Percentiles rank a stretch among this genome's conserved stretches.
Evolutionary conservation across 2,113 vertebrate species (phyloP).

Genomic region (Sisor rabdophorus): DNA sequence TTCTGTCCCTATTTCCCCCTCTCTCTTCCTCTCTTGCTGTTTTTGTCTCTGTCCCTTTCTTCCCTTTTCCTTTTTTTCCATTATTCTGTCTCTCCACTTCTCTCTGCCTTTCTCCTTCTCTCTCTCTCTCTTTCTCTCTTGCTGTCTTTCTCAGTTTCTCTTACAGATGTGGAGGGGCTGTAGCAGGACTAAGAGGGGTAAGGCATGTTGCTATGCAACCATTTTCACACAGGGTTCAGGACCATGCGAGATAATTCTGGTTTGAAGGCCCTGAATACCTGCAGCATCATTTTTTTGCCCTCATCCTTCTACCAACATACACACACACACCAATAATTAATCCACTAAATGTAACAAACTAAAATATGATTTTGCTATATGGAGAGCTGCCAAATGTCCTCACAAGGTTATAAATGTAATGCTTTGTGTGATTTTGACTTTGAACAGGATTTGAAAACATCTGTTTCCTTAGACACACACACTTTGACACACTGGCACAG

Average conservation of each 20-base stretch:
- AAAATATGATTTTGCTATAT: not conserved
- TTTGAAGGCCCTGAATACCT: conserved; percentile 43
- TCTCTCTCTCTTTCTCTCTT: not conserved
- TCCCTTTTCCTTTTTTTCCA: not conserved
- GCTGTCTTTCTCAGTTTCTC: not conserved
- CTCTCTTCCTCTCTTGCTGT: too few relatives aligned
- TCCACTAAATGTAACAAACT: too few relatives aligned
- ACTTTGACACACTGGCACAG: not conserved
- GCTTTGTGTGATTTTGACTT: not conserved
- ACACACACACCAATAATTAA: conserved; percentile 5
- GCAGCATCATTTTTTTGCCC: conserved; percentile 17
- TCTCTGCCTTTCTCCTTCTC: not conserved
- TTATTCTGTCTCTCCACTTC: too few relatives aligned
- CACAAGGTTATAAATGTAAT: conserved; percentile 1
- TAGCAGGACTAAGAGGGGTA: conserved; percentile 13
- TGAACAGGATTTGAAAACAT: not conserved
- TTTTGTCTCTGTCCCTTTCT: not conserved
- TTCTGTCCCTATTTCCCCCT: not conserved
- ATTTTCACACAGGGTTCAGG: conserved; percentile 53
- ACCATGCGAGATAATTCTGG: not conserved
- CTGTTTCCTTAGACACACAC: not conserved
- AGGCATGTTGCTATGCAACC: conserved; percentile 66
- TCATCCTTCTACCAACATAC: conserved; percentile 7
- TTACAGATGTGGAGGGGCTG: conserved; percentile 9
- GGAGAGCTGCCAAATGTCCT: not conserved